phyloP scores from a whole-genome alignment of 2,797 vertebrate species.

The Myotis findleyi region DNA sequence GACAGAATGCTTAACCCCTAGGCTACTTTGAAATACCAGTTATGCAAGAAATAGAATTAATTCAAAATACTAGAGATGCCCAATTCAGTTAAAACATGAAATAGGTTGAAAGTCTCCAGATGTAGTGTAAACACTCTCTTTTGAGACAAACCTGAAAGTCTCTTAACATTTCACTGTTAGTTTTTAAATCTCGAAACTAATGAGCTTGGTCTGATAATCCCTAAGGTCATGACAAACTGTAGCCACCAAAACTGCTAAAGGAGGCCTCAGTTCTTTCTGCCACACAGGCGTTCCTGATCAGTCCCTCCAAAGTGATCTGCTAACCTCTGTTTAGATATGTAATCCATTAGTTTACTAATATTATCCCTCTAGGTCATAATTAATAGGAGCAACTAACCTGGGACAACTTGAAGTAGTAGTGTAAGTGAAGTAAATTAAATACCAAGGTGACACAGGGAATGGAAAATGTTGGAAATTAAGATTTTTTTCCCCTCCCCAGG shows the following conservation, averaged over 20 bases:
- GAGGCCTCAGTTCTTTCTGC: not conserved
- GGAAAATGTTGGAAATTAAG: conserved; percentile 45
- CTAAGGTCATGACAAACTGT: not conserved
- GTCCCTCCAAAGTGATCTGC: not conserved
- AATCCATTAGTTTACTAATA: conserved; percentile 48
- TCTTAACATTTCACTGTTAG: not conserved
- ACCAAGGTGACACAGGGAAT: conserved; percentile 42
- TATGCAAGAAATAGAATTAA: not conserved
- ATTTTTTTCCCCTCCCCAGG: not conserved
- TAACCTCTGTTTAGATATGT: not conserved
- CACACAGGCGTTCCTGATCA: accelerated
- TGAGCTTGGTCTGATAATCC: not conserved
- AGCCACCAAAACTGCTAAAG: not conserved
- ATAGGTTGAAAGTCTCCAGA: not conserved
- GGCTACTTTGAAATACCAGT: not conserved
- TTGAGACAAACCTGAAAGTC: not conserved
- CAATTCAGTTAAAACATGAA: no score
- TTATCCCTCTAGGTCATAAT: conserved; percentile 58
- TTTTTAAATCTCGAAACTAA: not conserved
- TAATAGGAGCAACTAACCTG: conserved; percentile 62
- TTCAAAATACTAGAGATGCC: not conserved
- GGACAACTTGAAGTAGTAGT: conserved; percentile 39
- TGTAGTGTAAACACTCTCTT: not conserved
- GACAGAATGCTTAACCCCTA: no score
- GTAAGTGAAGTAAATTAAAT: conserved; percentile 72